phyloP scores from a whole-genome alignment of 2,113 vertebrate genomes.

The Suricata suricatta region DNA sequence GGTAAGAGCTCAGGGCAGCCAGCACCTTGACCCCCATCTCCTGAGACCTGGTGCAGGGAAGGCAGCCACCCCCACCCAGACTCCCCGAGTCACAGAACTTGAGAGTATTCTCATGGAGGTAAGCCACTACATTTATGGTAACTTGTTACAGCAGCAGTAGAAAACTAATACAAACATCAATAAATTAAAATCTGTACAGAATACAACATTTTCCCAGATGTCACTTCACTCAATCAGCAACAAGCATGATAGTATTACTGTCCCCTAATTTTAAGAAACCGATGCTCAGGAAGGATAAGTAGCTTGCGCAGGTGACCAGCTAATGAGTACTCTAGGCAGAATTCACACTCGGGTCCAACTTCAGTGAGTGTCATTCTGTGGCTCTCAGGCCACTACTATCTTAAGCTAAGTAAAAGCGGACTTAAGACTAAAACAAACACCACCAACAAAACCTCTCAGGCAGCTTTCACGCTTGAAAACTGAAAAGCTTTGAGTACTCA shows the following conservation, averaged over 20 bases:
- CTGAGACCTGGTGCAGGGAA: background rate
- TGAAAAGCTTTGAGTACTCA: background rate
- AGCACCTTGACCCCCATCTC: background rate
- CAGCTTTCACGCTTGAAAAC: background rate
- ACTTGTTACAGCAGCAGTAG: background rate
- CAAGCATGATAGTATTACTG: background rate
- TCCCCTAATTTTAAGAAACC: background rate
- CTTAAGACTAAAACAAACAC: background rate
- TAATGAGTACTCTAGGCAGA: background rate
- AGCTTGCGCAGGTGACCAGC: background rate
- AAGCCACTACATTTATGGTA: background rate
- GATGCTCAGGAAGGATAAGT: background rate
- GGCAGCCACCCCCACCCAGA: background rate
- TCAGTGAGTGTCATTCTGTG: background rate
- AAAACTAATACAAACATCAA: background rate
- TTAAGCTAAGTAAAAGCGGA: background rate
- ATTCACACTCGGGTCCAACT: background rate
- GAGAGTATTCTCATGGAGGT: background rate
- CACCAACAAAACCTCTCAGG: too few relatives aligned
- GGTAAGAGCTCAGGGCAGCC: background rate
- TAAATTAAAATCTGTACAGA: background rate
- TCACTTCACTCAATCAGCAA: background rate
- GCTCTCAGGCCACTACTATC: background rate
- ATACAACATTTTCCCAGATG: background rate
- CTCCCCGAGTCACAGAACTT: background rate